Base-by-base conservation (phyloP, 2,113 vertebrate genomes). In the Stegastes partitus region DNA sequence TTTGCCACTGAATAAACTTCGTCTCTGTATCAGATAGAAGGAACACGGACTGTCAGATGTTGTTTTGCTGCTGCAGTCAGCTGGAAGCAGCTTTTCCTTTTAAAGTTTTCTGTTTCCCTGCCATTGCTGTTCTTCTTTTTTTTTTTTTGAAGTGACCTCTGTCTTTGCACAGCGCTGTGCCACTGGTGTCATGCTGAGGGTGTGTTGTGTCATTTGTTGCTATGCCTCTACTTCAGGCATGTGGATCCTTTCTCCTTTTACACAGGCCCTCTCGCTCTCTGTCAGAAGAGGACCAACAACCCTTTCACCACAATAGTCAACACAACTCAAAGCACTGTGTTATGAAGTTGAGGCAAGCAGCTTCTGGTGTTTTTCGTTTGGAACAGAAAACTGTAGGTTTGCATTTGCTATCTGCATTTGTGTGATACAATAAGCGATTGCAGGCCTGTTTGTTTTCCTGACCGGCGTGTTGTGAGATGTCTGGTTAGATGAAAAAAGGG, bases 201-300 rank as follows among this genome's bases (percentile, higher is more conserved):
- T 85, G 74, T 71, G 87, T 86, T 78, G 84, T 92, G 89, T 93
- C 87, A 87, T 90, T 91, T 90, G 92, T 93, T 93, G 90, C 91
- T 69, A 93, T 87, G 92, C 86, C 71, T 68, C 81, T 75, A 55
- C 68, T 85, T 68, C 77, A 87, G 89, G 89, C 89, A 93, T 93
- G 90, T 74, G 84, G 75, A 61, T 66, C 77, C 77, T 84, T 91
- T 89, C 72, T 84, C 63, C 65, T 67, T 81, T 54, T 49, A 63
- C 76, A 28, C 74, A 74, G 4, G 37, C 62, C 81, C 47, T 39
- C 74, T 91, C 70, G 53, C 56, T 84, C 78, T 87, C 55, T 82
- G 68, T 90, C 83, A 84, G 82, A 88, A 82, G 77, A 84, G 44
- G 74, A 59, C 69, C 73, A 79, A 68, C 57, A 70, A 45, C 47